These are phyloP conservation scores for Malurus cyaneus DNA, from an alignment of 2,113 vertebrate genomes.

Conservation along the genomic window DNA sequence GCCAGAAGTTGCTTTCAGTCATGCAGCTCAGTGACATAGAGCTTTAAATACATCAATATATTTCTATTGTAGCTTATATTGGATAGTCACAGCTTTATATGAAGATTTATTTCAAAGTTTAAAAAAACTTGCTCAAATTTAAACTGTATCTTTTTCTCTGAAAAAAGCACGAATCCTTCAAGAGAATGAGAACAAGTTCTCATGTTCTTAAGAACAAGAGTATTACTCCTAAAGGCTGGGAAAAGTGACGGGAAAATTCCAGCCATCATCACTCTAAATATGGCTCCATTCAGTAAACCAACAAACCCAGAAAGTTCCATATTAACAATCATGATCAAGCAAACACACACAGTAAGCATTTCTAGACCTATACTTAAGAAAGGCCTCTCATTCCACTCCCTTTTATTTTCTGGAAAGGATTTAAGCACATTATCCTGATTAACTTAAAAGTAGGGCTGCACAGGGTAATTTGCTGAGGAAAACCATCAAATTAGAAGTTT, in stretches of 20 bases:
- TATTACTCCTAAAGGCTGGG: background rate
- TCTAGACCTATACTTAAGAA: background rate
- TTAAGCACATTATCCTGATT: background rate
- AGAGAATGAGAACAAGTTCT: background rate
- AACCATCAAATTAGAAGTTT: background rate
- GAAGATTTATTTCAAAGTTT: background rate
- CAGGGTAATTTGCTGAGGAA: background rate
- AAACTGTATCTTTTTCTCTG: background rate
- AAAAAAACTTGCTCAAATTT: background rate
- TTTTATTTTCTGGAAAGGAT: background rate
- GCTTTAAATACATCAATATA: background rate
- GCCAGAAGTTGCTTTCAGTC: background rate
- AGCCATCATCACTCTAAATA: background rate
- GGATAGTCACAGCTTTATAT: background rate
- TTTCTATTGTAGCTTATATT: background rate
- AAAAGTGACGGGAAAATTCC: constrained; percentile 4
- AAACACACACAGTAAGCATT: background rate
- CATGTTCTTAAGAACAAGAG: background rate
- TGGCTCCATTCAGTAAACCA: background rate
- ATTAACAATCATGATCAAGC: background rate
- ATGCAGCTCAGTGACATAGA: background rate
- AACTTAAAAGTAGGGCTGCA: background rate
- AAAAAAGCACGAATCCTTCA: background rate
- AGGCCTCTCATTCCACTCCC: background rate
- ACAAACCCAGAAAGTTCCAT: background rate